Evolutionary conservation across 1,140 invertebrate species (phyloP).

Genomic region (Trichoplusia ni): DNA sequence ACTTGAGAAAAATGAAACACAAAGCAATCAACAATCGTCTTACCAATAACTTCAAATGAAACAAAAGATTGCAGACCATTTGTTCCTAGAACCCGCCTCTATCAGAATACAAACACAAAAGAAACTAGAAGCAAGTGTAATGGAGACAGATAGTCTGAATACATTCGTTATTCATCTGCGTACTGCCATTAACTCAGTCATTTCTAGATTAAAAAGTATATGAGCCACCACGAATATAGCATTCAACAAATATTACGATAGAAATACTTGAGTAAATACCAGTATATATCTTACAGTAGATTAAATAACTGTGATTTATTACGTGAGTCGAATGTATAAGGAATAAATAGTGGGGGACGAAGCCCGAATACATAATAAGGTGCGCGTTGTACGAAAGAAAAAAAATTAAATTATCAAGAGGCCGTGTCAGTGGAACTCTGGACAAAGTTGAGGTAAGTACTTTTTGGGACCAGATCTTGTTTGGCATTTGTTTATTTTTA

Average conservation of each 20-base stretch:
- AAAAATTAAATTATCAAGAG: constrained; percentile 59
- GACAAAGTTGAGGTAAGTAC: constrained; percentile 42
- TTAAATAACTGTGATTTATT: constrained; percentile 67
- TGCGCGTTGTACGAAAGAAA: constrained; percentile 37
- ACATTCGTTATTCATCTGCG: constrained; percentile 2
- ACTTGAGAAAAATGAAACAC: too few species aligned
- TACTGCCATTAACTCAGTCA: neutral
- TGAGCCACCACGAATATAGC: constrained; percentile 15
- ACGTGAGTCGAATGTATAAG: constrained; percentile 57
- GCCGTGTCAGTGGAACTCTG: constrained; percentile 42
- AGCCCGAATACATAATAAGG: constrained; percentile 50
- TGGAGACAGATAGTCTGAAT: constrained; percentile 7
- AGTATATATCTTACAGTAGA: constrained; percentile 53
- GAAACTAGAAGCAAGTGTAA: neutral
- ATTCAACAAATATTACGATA: constrained; percentile 24
- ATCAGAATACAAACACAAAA: too few species aligned
- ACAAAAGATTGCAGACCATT: too few species aligned
- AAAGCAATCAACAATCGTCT: too few species aligned
- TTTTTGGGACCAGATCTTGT: constrained; percentile 28
- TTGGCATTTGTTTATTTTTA: constrained; percentile 31
- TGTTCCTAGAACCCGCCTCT: too few species aligned
- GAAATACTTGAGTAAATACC: constrained; percentile 13
- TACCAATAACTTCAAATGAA: too few species aligned
- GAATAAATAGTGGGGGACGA: constrained; percentile 55
- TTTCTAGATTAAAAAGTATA: constrained; percentile 14